These are phyloP conservation scores for Ormyrus thymus DNA, from an alignment of 2,888 invertebrate genomes.

Conservation along the genomic window DNA sequence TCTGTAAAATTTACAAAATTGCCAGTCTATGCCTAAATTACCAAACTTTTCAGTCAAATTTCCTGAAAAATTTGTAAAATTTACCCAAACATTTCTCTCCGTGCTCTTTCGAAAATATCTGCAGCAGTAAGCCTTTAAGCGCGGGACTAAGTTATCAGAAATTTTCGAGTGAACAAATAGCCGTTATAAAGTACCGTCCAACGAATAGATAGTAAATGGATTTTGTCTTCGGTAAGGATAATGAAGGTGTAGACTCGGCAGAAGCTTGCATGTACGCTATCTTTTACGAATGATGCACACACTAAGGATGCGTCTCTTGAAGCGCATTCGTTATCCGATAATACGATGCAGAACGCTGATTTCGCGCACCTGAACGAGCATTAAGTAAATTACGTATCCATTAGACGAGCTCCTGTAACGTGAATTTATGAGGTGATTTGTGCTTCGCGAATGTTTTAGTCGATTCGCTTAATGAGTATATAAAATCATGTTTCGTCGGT, in stretches of 20 bases:
- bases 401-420: slow-evolving; percentile 45
- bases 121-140: no score
- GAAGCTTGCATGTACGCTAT: slow-evolving; percentile 48
- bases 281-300: slow-evolving; percentile 38
- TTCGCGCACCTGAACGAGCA: slow-evolving; percentile 45
- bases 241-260: slow-evolving; percentile 24
- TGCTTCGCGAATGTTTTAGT: slow-evolving; percentile 25
- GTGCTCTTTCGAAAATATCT: no score
- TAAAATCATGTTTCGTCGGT: slow-evolving; percentile 11
- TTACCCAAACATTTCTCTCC: no score
- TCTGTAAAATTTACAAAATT: no score
- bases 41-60: no score
- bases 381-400: slow-evolving; percentile 54
- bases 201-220: not conserved
- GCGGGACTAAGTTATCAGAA: no score
- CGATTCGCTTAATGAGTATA: slow-evolving; percentile 27
- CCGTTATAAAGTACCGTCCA: not conserved
- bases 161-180: no score
- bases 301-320: slow-evolving; percentile 43
- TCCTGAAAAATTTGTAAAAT: no score
- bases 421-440: slow-evolving; percentile 48
- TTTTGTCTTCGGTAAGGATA: slow-evolving; percentile 17
- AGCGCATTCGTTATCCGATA: slow-evolving; percentile 51
- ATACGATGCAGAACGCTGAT: slow-evolving; percentile 44
- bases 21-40: no score